Base-by-base conservation (phyloP, 2,113 vertebrate species). In the Equus quagga region DNA sequence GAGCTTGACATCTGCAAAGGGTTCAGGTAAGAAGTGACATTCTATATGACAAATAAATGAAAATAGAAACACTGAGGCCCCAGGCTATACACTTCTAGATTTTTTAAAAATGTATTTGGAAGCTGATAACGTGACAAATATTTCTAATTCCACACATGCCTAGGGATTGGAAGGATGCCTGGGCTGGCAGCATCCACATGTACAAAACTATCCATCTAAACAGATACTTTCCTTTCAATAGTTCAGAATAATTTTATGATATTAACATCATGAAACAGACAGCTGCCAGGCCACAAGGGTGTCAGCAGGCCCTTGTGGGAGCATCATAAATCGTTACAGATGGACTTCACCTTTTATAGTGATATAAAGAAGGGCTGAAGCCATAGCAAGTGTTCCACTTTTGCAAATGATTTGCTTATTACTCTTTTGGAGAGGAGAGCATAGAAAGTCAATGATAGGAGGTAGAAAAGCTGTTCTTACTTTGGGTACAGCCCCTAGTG, bases 31-130 rank as follows among this genome's bases (percentile, higher is more conserved):
- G 44, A 95, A 97, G 56, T 46, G 44, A 58, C 15, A 87, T 60
- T 44, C 60, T 51, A 8, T 51, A 54, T 75, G 62, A 89, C 51
- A 97, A 73, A 96, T 26, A 89, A 73, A 81, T 23, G 83, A 46
- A 75, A 86, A 62, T 13, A 62, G 46, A 79, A 49, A 94, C 24
- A 69, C n/a, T 26, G 33, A 91, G 10, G 54, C 13, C 15, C 19
- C 19, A 67, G 62, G 23, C 2, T 75, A 73, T 3, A 54, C 12
- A 60, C 6, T 36, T 75, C 21, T 12, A 73, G 23, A 33, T 51
- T 64, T 54, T 41, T 28, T 2, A 1, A 49, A 33, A 33, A 51
- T 83, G 6, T 17, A 15, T 82, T n/a, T 92, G 58, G 41, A 84
- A 87, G n/a, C 8, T 79, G 83, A 67, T 36, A 54, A 65, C 58